A percentile compares a stretch with the other conserved stretches of the same genome.
These are phyloP conservation scores for Phortica okadai DNA, from an alignment of 2,888 invertebrate genomes.

Conservation along the genomic window DNA sequence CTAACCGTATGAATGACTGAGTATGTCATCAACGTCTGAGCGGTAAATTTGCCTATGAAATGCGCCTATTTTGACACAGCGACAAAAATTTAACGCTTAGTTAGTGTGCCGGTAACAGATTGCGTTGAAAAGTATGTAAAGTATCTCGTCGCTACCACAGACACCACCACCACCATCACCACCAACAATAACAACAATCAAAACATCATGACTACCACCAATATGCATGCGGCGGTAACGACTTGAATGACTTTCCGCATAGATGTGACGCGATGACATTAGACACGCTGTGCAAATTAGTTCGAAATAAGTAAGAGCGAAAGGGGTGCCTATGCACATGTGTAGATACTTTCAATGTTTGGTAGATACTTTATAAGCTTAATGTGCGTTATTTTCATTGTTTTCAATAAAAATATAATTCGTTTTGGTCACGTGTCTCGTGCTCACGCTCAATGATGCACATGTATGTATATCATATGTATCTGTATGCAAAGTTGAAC, in stretches of 20 bases:
- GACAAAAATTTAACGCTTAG: slow-evolving; percentile 68
- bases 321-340: slow-evolving; percentile 52
- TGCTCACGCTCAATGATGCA: slow-evolving; percentile 54
- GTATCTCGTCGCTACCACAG: slow-evolving; percentile 37
- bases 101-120: slow-evolving; percentile 62
- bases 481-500: neutral
- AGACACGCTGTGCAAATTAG: slow-evolving; percentile 47
- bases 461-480: too few relatives aligned
- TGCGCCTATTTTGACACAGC: neutral
- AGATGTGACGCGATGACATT: slow-evolving; percentile 33
- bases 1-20: slow-evolving; percentile 28
- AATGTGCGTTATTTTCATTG: slow-evolving; percentile 44
- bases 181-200: slow-evolving; percentile 25
- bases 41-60: slow-evolving; percentile 31
- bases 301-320: slow-evolving; percentile 40
- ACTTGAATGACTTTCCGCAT: neutral
- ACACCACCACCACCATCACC: slow-evolving; percentile 35
- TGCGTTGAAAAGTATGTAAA: slow-evolving; percentile 63
- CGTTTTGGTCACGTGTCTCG: slow-evolving; percentile 76
- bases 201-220: neutral
- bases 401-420: slow-evolving; percentile 74
- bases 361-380: slow-evolving; percentile 46
- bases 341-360: slow-evolving; percentile 21
- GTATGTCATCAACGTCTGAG: slow-evolving; percentile 48
- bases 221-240: slow-evolving; percentile 2